Conservation (phyloP, 2,888 invertebrate species). For the Microplitis deprimator region DNA sequence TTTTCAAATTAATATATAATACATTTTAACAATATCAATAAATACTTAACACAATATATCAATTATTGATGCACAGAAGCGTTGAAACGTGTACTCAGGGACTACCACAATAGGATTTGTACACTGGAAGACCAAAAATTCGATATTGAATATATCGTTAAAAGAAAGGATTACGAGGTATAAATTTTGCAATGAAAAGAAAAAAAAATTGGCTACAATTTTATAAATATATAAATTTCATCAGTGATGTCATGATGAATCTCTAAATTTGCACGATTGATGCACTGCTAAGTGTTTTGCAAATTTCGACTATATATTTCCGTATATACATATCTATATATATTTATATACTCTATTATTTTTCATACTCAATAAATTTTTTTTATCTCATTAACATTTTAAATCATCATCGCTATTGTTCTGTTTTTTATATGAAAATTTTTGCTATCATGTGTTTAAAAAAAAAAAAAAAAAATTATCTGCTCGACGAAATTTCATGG, state of each 20-base stretch:
- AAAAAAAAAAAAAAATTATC: conserved; percentile 13
- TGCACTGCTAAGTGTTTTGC: conserved; percentile 47
- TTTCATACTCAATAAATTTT: not conserved
- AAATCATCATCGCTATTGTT: conserved; percentile 3
- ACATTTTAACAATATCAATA: not conserved
- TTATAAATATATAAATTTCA: conserved; percentile 32
- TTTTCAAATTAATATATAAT: not conserved
- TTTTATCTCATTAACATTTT: conserved; percentile 6
- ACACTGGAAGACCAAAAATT: conserved; percentile 95
- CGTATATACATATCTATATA: not conserved
- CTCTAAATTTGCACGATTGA: conserved; percentile 44
- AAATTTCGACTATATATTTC: conserved; percentile 13
- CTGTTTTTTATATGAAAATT: not conserved
- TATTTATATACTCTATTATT: not conserved
- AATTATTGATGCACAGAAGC: conserved; percentile 76
- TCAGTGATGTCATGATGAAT: conserved; percentile 40
- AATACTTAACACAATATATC: conserved; percentile 31
- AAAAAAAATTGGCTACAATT: conserved; percentile 40
- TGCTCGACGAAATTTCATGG: not conserved
- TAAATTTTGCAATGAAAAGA: conserved; percentile 65
- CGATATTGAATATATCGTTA: conserved; percentile 98
- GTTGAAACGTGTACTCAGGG: conserved; percentile 83
- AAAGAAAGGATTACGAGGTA: conserved; percentile 99
- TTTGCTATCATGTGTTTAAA: not conserved
- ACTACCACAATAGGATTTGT: conserved; percentile 90